Percentiles rank a stretch among this genome's conserved stretches.
phyloP scores from a whole-genome alignment of 1,140 invertebrate species.

The Drosophila ambigua region DNA sequence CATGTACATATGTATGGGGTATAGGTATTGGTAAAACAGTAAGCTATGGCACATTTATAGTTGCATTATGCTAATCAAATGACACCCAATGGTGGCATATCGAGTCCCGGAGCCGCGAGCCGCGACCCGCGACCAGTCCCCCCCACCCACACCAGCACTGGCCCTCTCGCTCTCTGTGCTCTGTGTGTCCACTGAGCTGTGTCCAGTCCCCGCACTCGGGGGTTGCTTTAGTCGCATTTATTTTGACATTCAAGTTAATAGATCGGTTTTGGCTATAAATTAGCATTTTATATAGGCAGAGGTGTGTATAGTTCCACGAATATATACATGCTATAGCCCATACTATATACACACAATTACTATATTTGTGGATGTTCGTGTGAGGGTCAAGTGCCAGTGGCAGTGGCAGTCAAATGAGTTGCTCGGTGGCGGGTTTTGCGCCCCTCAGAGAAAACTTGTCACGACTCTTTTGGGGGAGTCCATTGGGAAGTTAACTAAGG shows the following conservation, averaged over 20 bases:
- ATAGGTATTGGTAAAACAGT: constrained; percentile 57
- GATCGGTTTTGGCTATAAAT: constrained; percentile 82
- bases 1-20: too few relatives aligned
- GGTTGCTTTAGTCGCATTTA: constrained; percentile 63
- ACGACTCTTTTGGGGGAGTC: too few relatives aligned
- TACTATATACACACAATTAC: background rate
- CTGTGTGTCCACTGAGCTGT: background rate
- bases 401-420: too few relatives aligned
- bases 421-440: too few relatives aligned
- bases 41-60: constrained; percentile 78
- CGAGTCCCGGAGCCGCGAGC: constrained; percentile 41
- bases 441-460: too few relatives aligned
- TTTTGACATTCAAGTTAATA: constrained; percentile 82
- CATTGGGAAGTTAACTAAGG: too few relatives aligned
- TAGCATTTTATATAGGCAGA: constrained; percentile 74
- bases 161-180: constrained; percentile 23
- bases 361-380: constrained; percentile 16
- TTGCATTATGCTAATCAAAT: constrained; percentile 82
- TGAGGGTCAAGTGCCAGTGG: background rate
- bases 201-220: constrained; percentile 45
- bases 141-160: background rate
- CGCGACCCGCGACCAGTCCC: background rate
- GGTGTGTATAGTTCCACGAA: constrained; percentile 30
- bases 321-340: background rate
- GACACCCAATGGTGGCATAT: constrained; percentile 80